phyloP scores from a whole-genome alignment of 2,888 invertebrate species.

The Perdita meconis region DNA sequence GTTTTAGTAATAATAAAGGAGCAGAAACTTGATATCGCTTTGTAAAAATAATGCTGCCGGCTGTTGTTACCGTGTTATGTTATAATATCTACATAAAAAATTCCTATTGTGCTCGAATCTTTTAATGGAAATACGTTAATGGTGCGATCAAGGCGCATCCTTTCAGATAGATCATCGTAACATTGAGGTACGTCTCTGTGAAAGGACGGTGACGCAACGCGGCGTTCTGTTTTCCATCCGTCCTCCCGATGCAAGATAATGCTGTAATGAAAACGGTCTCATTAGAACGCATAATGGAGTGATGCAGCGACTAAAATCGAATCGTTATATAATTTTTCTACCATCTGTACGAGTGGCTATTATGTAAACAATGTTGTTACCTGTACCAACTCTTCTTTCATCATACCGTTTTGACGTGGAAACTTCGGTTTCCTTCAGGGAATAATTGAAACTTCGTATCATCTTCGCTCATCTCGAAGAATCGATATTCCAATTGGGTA shows the following conservation, averaged over 20 bases:
- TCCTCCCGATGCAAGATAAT: slow-evolving; percentile 42
- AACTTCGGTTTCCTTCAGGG: background rate
- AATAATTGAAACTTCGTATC: background rate
- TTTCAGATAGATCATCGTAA: slow-evolving; percentile 14
- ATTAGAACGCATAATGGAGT: slow-evolving; percentile 48
- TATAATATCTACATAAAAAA: too few species aligned
- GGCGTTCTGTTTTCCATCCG: slow-evolving; percentile 1
- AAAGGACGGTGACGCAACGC: slow-evolving; percentile 42
- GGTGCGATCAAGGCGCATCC: background rate
- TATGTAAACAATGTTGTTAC: slow-evolving; percentile 22
- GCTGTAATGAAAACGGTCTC: slow-evolving; percentile 51
- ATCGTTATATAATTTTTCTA: slow-evolving; percentile 37
- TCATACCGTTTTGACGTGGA: background rate
- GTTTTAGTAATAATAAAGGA: too few species aligned
- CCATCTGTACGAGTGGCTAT: background rate
- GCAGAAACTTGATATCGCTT: too few species aligned
- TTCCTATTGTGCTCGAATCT: too few species aligned
- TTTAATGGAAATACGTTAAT: background rate
- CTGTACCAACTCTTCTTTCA: too few species aligned
- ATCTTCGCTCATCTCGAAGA: background rate
- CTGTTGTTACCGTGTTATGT: too few species aligned
- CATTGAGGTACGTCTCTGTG: slow-evolving; percentile 11
- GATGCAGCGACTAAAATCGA: slow-evolving; percentile 36
- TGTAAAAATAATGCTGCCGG: too few species aligned
- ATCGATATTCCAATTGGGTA: slow-evolving; percentile 1